Evolutionary conservation across 1,140 invertebrate genomes (phyloP), one percentile per base, ranked within the genome.

Genomic region (Magallana angulata): DNA sequence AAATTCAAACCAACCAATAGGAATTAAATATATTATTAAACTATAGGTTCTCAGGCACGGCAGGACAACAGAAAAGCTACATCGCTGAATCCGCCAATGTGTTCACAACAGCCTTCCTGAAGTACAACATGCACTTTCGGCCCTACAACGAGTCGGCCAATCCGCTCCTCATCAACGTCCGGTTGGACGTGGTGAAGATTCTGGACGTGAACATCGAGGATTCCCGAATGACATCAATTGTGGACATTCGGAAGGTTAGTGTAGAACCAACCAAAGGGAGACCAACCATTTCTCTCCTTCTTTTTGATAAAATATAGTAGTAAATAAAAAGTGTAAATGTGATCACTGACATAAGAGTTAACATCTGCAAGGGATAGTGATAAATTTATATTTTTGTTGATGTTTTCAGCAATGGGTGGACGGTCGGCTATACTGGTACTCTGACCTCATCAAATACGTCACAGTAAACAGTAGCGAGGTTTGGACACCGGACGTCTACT

Each of bases 351-450:
- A 48, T 4, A 48, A 48, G 5, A 48, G 36, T 48, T 48, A 48
- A 48, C 36, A 48, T 48, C 36, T 48, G 36, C 36, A 48, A 4
- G 2, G 36, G 5, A 48, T 48, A 48, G 5, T 48, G 36, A 48
- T 48, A 48, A 48, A 48, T 5, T 5, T 5, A 48, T 48, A 48
- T 4, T 2, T 48, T 48, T 48, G 0, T 71, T 8, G 11, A 24
- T 7, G 30, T 18, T 82, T 82, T 16, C 48, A 82, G 81, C 48
- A 82, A 82, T 82, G 81, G 81, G 48, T n/a, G 6, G 81, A 82
- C 48, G 57, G 81, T 9, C 81, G 81, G 16, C 9, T 82, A 12
- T 82, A 82, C 48, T 82, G 81, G 81, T 82, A 82, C 48, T 82
- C 81, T n/a, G 57, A 82, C 57, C 18, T 82, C 81, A 82, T 82